Evolutionary conservation across 2,113 vertebrate genomes (phyloP).

Genomic region (Bos indicus): DNA sequence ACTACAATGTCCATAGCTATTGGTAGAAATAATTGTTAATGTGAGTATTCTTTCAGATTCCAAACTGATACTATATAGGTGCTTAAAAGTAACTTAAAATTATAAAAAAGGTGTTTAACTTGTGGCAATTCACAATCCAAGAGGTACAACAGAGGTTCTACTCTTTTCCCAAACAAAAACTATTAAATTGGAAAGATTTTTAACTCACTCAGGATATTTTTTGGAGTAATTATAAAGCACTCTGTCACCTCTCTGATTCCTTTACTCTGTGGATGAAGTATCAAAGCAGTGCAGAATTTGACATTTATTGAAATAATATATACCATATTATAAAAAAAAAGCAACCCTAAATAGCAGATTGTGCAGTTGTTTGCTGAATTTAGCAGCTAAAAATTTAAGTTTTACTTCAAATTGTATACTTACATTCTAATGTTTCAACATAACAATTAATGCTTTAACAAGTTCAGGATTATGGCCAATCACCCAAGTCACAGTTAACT

Average conservation of each 20-base stretch:
- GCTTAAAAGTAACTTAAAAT: neutral
- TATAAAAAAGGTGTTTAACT: neutral
- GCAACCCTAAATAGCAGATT: neutral
- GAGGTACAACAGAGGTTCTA: neutral
- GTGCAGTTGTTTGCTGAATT: neutral
- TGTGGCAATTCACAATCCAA: neutral
- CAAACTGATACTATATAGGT: neutral
- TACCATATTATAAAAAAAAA: neutral
- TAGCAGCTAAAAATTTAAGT: conserved; percentile 18
- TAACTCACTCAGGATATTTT: neutral
- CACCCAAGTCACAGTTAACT: neutral
- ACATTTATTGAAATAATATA: neutral
- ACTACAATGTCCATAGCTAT: neutral
- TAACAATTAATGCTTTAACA: neutral
- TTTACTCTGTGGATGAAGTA: neutral
- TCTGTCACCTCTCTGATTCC: conserved; percentile 17
- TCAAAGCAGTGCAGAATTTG: conserved; percentile 14
- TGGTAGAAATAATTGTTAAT: conserved; percentile 19
- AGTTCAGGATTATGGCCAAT: conserved; percentile 30
- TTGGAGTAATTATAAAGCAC: conserved; percentile 17
- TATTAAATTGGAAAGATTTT: neutral
- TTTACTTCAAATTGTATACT: conserved; percentile 29
- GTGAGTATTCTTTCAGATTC: neutral
- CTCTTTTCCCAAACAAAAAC: neutral
- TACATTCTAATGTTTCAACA: neutral